phyloP scores from a whole-genome alignment of 2,888 invertebrate species.

The Clivina fossor region DNA sequence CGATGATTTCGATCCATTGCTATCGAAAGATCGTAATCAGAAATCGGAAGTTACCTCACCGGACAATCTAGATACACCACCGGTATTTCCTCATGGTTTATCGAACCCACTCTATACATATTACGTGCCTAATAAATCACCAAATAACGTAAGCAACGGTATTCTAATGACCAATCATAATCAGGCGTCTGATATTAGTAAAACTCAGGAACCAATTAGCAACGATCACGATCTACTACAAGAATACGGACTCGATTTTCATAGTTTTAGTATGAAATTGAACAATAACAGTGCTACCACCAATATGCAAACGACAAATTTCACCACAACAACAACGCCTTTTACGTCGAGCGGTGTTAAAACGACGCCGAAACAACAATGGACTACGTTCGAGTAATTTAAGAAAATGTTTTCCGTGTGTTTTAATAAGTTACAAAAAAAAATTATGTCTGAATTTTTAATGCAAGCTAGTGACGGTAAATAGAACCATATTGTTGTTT shows the following conservation, averaged over 20 bases:
- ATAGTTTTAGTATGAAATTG: conserved; percentile 53
- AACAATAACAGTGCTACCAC: conserved; percentile 41
- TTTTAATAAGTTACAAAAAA: not conserved
- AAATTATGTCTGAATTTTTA: no score
- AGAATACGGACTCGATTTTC: conserved; percentile 74
- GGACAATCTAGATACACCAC: conserved; percentile 48
- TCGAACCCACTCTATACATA: conserved; percentile 57
- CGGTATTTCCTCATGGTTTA: conserved; percentile 57
- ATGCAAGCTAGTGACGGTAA: not conserved
- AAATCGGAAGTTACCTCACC: conserved; percentile 48
- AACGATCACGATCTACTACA: conserved; percentile 69
- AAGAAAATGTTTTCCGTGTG: not conserved
- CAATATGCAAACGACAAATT: conserved; percentile 45
- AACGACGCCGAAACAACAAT: conserved; percentile 58
- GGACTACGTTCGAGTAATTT: conserved; percentile 62
- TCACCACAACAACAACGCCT: conserved; percentile 48
- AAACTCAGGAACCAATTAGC: conserved; percentile 50
- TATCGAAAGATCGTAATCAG: conserved; percentile 48
- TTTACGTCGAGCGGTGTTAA: conserved; percentile 54
- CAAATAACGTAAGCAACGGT: conserved; percentile 50
- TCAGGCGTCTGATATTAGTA: conserved; percentile 49
- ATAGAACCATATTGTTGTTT: no score
- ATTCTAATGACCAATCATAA: conserved; percentile 56
- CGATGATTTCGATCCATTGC: conserved; percentile 70
- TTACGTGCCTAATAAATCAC: conserved; percentile 45